A percentile compares a stretch with the other conserved stretches of the same genome.
phyloP scores from a whole-genome alignment of 2,113 vertebrate genomes.

The Chaetorhynchus papuensis region DNA sequence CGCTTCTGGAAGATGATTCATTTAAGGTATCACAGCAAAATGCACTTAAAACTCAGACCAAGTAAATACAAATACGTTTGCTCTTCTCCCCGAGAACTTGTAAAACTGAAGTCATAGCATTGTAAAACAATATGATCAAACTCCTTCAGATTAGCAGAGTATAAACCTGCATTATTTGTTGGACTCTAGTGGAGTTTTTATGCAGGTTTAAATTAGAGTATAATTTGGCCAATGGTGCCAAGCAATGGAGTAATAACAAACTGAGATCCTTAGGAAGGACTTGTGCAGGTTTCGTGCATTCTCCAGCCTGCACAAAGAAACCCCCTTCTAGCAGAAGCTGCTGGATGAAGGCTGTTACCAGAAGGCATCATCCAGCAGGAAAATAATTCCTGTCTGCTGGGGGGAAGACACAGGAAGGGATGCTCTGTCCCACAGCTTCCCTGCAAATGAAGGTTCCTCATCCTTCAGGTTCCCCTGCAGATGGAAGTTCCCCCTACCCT shows the following conservation, averaged over 20 bases:
- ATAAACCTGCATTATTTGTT: background rate
- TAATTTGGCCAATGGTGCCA: background rate
- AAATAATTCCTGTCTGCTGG: background rate
- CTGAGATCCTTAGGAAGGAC: background rate
- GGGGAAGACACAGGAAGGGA: background rate
- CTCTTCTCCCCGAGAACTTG: background rate
- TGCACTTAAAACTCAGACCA: background rate
- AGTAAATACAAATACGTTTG: background rate
- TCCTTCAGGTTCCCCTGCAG: too few species aligned
- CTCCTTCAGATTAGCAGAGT: background rate
- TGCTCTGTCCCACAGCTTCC: background rate
- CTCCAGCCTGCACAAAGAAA: background rate
- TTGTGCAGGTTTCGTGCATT: background rate
- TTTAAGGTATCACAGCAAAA: background rate
- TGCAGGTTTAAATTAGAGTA: background rate
- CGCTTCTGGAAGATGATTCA: background rate
- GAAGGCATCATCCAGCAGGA: rapidly evolving
- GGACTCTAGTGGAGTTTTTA: background rate
- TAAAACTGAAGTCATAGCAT: background rate
- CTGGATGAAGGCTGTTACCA: background rate
- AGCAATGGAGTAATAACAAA: background rate
- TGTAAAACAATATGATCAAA: background rate
- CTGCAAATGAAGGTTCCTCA: background rate
- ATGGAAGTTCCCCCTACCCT: background rate
- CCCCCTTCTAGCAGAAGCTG: background rate